Evolutionary conservation across 2,113 vertebrate genomes (phyloP).

Genomic region (Nyctereutes procyonoides): DNA sequence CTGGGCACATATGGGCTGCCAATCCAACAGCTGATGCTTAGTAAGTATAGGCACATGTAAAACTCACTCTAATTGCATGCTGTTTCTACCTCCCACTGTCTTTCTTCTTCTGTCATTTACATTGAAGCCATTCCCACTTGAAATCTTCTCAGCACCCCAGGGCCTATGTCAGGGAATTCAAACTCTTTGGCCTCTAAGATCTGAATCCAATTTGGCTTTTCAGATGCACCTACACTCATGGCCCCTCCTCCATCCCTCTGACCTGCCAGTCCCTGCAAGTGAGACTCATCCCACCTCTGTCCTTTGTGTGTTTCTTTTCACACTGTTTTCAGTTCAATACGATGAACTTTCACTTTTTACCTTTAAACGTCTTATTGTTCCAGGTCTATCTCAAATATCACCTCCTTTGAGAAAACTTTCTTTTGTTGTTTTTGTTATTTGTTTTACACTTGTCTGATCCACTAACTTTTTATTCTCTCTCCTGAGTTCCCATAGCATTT

Average conservation of each 20-base stretch:
- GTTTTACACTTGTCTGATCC: not conserved
- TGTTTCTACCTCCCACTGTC: not conserved
- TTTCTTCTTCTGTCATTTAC: not conserved
- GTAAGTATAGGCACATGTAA: not conserved
- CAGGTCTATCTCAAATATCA: not conserved
- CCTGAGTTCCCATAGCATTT: not conserved
- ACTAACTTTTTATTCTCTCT: conserved; percentile 21
- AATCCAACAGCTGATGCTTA: not conserved
- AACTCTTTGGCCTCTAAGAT: not conserved
- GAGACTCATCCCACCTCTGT: not conserved
- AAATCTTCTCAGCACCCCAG: not conserved
- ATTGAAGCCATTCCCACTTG: not conserved
- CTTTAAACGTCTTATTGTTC: not conserved
- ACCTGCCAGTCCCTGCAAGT: not conserved
- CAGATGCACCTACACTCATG: not conserved
- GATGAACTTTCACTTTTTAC: not conserved
- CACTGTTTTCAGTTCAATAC: not conserved
- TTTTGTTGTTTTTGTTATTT: not conserved
- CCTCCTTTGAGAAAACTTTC: not conserved
- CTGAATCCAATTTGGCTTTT: not conserved
- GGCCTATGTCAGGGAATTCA: not conserved
- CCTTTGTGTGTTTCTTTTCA: not conserved
- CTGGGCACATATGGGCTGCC: not conserved
- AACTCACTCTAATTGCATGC: not conserved
- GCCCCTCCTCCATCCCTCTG: not conserved